These are phyloP conservation scores for Epirrhoe tristata DNA, from an alignment of 2,888 invertebrate genomes.

Conservation along the genomic window DNA sequence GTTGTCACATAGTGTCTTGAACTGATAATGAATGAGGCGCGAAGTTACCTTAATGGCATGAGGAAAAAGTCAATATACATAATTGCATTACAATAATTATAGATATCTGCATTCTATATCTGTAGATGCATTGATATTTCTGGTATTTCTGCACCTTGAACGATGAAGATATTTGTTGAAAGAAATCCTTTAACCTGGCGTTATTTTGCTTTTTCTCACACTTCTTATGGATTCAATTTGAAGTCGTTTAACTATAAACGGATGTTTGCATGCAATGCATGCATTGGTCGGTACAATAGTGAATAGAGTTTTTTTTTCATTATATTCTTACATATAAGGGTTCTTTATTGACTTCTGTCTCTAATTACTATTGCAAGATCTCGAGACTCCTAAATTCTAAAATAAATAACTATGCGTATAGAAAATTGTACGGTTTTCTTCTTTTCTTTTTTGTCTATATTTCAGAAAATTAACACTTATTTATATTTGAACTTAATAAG, in stretches of 20 bases:
- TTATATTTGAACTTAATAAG: too few relatives aligned
- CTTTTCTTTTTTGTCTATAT: too few relatives aligned
- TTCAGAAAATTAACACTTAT: too few relatives aligned
- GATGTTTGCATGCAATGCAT: background rate
- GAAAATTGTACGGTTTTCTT: too few relatives aligned
- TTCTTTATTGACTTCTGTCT: background rate
- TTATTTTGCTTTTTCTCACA: background rate
- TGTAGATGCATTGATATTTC: conserved; percentile 10
- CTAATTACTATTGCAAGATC: too few relatives aligned
- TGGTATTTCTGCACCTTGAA: background rate
- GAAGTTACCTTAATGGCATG: conserved; percentile 21
- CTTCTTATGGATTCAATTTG: background rate
- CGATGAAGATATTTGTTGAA: background rate
- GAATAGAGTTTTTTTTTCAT: background rate
- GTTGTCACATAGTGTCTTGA: conserved; percentile 49
- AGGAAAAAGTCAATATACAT: conserved; percentile 22
- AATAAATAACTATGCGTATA: too few relatives aligned
- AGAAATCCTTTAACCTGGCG: background rate
- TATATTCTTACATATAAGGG: background rate
- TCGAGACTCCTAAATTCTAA: too few relatives aligned
- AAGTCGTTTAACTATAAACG: background rate
- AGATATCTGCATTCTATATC: conserved; percentile 12
- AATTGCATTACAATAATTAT: conserved; percentile 23
- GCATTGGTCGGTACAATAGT: background rate
- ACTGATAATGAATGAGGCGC: conserved; percentile 38